Conservation (phyloP, 92 coral and sea anemone species). For the Siderastrea radians region DNA sequence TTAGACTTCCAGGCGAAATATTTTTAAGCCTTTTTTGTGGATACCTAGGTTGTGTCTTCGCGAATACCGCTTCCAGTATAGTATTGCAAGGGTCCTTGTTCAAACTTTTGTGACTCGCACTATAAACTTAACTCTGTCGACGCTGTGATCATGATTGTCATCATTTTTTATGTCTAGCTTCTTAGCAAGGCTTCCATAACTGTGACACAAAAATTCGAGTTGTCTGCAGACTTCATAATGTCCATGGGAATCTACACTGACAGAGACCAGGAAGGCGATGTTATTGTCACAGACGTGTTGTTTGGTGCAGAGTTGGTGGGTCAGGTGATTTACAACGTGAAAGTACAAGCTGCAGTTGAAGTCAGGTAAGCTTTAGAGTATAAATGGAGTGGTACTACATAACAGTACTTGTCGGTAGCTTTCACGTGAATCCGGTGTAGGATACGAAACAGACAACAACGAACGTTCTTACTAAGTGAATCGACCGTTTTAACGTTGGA, state of each 20-base stretch:
- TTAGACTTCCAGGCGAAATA: too few relatives aligned
- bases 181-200: slow-evolving; percentile 8
- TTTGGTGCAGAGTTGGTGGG: slow-evolving; percentile 61
- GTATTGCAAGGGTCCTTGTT: too few relatives aligned
- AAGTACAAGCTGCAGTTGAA: slow-evolving; percentile 37
- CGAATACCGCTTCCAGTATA: too few relatives aligned
- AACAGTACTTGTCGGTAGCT: slow-evolving; percentile 1
- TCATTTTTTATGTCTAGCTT: not conserved
- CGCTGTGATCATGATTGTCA: not conserved
- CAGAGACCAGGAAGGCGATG: slow-evolving; percentile 50
- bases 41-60: too few relatives aligned
- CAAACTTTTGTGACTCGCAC: too few relatives aligned
- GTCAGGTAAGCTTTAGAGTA: not conserved
- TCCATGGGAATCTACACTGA: slow-evolving; percentile 39
- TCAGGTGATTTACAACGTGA: slow-evolving; percentile 8
- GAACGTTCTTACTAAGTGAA: too few relatives aligned
- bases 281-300: slow-evolving; percentile 24
- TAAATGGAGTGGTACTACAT: not conserved
- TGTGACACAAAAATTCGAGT: not conserved
- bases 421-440: not conserved
- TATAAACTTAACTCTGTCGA: too few relatives aligned
- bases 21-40: too few relatives aligned
- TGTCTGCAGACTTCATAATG: slow-evolving; percentile 16
- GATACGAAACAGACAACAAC: too few relatives aligned
- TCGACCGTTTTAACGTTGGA: too few relatives aligned